A percentile compares a stretch with the other conserved stretches of the same genome.
Evolutionary conservation across 1,140 invertebrate species (phyloP).

Genomic region (Procambarus virginalis): DNA sequence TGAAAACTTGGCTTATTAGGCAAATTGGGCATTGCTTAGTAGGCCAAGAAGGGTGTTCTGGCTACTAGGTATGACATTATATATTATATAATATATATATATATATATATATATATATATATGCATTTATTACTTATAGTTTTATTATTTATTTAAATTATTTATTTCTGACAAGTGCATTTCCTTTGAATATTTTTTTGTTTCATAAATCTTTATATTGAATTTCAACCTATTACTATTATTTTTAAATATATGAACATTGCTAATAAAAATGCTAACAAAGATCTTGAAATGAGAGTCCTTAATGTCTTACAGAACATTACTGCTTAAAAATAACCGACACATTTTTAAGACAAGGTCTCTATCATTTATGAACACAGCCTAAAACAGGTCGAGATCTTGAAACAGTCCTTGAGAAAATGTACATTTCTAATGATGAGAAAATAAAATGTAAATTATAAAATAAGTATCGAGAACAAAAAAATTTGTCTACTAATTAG

Average conservation of each 20-base stretch:
- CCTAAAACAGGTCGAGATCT: conserved; percentile 23
- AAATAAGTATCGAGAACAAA: background rate
- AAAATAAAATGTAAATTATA: background rate
- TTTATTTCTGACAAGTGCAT: conserved; percentile 9
- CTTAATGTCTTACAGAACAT: background rate
- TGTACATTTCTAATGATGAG: background rate
- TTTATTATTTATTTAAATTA: background rate
- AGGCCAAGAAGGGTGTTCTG: no score
- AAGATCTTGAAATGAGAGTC: background rate
- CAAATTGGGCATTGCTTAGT: no score
- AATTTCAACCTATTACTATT: background rate
- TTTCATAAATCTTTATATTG: no score
- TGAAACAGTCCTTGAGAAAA: conserved; percentile 34
- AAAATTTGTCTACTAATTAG: conserved; percentile 3
- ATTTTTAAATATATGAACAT: background rate
- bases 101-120: no score
- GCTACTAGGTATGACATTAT: background rate
- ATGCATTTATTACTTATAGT: no score
- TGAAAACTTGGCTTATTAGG: no score
- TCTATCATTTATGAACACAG: no score
- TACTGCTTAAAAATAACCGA: background rate
- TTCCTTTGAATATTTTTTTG: background rate
- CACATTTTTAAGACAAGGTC: no score
- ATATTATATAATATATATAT: no score
- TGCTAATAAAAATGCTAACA: background rate